phyloP scores from a whole-genome alignment of 2,797 vertebrate genomes.

The Hybognathus amarus region DNA sequence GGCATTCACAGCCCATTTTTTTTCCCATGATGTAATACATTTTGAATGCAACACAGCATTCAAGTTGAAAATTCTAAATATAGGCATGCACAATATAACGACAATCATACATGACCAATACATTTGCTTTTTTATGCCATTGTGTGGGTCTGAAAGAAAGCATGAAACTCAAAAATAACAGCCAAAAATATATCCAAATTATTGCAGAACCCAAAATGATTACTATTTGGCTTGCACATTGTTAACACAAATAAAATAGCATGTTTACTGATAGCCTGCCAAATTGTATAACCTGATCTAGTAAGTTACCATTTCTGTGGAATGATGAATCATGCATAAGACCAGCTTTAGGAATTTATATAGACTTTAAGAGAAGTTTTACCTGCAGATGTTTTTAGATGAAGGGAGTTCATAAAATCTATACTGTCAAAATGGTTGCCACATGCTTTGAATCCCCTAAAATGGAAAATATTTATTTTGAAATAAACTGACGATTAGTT shows the following conservation, averaged over 20 bases:
- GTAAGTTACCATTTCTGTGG: neutral
- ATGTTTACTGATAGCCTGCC: neutral
- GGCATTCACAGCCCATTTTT: neutral
- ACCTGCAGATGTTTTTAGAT: neutral
- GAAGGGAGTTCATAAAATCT: too few relatives aligned
- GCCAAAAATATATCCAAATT: too few relatives aligned
- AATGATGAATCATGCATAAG: neutral
- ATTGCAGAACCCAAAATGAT: neutral
- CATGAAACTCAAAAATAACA: too few relatives aligned
- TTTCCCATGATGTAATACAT: neutral
- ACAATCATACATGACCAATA: neutral
- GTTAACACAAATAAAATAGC: neutral
- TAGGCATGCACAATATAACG: neutral
- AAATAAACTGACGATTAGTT: conserved; percentile 10
- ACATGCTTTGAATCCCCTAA: neutral
- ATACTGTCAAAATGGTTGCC: neutral
- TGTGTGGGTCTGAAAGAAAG: too few relatives aligned
- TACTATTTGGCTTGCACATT: neutral
- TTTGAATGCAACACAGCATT: neutral
- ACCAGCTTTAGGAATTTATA: neutral
- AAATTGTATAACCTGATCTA: neutral
- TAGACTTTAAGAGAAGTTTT: neutral
- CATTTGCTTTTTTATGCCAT: too few relatives aligned
- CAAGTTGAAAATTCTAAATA: neutral
- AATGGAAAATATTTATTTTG: conserved; percentile 1